Base-by-base conservation (phyloP, 2,113 vertebrate genomes). In the Etheostoma cragini region DNA sequence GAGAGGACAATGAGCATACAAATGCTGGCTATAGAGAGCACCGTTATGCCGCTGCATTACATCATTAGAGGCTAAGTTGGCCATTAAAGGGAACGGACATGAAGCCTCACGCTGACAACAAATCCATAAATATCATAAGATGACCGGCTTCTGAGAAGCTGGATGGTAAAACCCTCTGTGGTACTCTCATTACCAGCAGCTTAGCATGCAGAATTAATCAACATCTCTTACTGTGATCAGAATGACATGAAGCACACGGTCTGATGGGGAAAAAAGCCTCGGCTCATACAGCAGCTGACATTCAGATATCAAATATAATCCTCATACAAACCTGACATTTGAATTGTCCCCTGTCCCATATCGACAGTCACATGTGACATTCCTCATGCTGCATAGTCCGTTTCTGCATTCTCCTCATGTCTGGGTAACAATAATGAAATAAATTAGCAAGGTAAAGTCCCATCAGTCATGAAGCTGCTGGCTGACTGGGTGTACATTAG, bases 401-500 rank as follows among this genome's bases (percentile, higher is more conserved):
- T 93, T 92, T 95, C 95, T 95, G 94, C 96, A 93, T 95, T 94
- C 92, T 93, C 94, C 95, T 94, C 95, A 95, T 94, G 94, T 93
- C 96, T 78, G 64, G 47, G 92, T 87, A 93, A 79, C 70, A 67
- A 82, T 63, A 84, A 87, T 73, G 76, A 85, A 79, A 82, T 75
- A 84, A 90, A 91, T 87, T 17, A 91, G 78, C 88, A 14, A 78
- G 88, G 86, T 88, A 94, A 95, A 95, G 94, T 96, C 95, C 97
- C 95, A 96, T 97, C 96, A 96, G 97, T 97, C 96, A 95, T 65
- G 95, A 95, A 96, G 95, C 95, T 95, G 96, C 95, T 94, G 94
- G 89, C 95, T 94, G 96, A 95, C 95, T 95, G 96, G 96, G 96
- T 95, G 96, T 96, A 97, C 96, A 96, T 96, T 96, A 97, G 96